Evolutionary conservation across 2,113 vertebrate genomes (phyloP).

Genomic region (Heptranchias perlo): DNA sequence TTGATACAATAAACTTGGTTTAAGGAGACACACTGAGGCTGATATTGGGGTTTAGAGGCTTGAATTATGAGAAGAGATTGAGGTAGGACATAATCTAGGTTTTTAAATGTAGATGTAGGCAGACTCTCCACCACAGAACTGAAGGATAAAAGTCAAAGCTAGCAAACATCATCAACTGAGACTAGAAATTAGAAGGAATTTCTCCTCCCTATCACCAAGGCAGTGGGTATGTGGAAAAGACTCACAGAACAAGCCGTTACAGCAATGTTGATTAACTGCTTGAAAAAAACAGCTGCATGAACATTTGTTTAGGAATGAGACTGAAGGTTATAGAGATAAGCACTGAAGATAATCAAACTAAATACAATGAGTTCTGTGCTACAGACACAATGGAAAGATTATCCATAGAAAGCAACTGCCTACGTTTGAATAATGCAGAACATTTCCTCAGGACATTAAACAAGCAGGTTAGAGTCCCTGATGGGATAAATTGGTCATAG

Average conservation of each 20-base stretch:
- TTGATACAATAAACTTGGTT: no score
- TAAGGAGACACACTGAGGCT: neutral
- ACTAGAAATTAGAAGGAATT: neutral
- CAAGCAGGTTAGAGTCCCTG: neutral
- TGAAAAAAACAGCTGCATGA: neutral
- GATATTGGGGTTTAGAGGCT: neutral
- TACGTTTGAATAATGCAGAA: conserved; percentile 21
- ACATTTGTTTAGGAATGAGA: neutral
- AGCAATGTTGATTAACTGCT: neutral
- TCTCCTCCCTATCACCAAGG: neutral
- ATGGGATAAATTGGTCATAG: neutral
- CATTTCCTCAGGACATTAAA: conserved; percentile 13
- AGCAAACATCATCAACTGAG: neutral
- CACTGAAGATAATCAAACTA: neutral
- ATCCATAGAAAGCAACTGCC: neutral
- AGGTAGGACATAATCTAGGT: neutral
- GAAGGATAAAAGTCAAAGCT: neutral
- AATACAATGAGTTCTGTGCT: neutral
- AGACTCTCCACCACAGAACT: neutral
- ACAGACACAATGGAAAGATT: neutral
- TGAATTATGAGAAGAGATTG: neutral
- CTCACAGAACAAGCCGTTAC: neutral
- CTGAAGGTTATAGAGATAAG: conserved; percentile 6
- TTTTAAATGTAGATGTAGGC: neutral
- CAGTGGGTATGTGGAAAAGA: neutral